Evolutionary conservation across 2,888 invertebrate species (phyloP), one percentile per base, ranked within the genome.

Genomic region (Teleiodes luculella): DNA sequence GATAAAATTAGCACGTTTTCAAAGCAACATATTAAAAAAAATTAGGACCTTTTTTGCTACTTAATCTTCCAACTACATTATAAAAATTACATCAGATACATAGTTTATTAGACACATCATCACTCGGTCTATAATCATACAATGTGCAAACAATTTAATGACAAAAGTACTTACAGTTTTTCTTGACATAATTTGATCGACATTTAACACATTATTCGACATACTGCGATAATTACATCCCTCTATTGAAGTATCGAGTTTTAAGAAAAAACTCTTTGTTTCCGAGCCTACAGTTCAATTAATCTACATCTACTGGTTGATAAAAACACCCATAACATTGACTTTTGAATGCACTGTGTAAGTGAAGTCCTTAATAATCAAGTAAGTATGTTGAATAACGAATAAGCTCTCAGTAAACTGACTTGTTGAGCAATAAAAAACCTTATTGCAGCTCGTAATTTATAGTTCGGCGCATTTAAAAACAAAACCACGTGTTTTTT

Each of bases 401-500:
- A 43, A 43, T 43, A 43, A 43, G 43, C 43, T 24, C 20, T 4
- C 13, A 43, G n/a, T 43, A 28, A 43, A 43, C 43, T 43, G 20
- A 28, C 43, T 20, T 11, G 8, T 16, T 39, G 7, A 39, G 18
- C 14, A 14, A 16, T 16, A 39, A 39, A 16, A 39, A 14, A 16
- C 4, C 7, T 14, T 16, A 39, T 18, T 16, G 6, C 24, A 24
- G 24, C n/a, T n/a, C n/a, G n/a, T 24, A 24, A 3, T 24, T 24
- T 24, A 24, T 4, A 24, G 24, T 24, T 24, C 24, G n/a, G 3
- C 24, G 24, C 24, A 24, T 24, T 24, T 24, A n/a, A n/a, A n/a
- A n/a, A n/a, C n/a, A n/a, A n/a, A n/a, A n/a, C n/a, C n/a, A n/a
- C n/a, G 24, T 24, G 3, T 24, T 24, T 24, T 24, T 24, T 24